Percentiles rank a stretch among this genome's conserved stretches.
phyloP scores from a whole-genome alignment of 30 jellyfish, hydroid and myxozoan genomes.

The Cassiopea xamachana region DNA sequence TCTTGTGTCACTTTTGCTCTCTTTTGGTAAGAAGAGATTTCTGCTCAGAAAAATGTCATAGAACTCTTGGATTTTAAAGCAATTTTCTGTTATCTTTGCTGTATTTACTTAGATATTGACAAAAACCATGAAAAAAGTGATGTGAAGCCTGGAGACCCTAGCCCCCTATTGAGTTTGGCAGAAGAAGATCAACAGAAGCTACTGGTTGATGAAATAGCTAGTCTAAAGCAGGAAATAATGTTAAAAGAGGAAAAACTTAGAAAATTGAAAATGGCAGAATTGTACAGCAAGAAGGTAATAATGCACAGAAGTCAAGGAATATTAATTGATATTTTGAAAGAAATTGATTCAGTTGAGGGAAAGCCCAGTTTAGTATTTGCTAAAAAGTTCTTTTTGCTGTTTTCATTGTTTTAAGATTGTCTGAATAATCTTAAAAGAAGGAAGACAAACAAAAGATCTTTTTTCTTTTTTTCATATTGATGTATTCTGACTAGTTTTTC shows the following conservation, averaged over 20 bases:
- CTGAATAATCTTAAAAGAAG: too few relatives aligned
- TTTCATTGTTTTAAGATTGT: too few relatives aligned
- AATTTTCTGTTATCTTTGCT: background rate
- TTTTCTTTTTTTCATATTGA: too few relatives aligned
- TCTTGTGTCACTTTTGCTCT: too few relatives aligned
- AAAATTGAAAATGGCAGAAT: conserved; percentile 61
- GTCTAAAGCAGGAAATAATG: conserved; percentile 7
- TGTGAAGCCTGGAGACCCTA: background rate
- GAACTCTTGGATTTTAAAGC: too few relatives aligned
- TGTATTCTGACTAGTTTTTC: too few relatives aligned
- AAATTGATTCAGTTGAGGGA: too few relatives aligned
- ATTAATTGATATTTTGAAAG: background rate
- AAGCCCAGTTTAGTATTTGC: too few relatives aligned
- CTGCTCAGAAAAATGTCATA: too few relatives aligned
- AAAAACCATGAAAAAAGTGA: background rate
- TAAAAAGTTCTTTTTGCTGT: too few relatives aligned
- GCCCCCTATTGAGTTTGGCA: background rate
- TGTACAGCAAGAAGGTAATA: conserved; percentile 54
- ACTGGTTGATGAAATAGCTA: conserved; percentile 19
- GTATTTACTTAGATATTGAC: background rate
- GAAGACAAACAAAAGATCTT: too few relatives aligned
- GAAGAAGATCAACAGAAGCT: conserved; percentile 51
- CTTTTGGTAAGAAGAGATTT: too few relatives aligned
- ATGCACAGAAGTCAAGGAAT: background rate
- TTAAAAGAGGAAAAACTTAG: conserved; percentile 43